A percentile compares a stretch with the other conserved stretches of the same genome.
These are phyloP conservation scores for Pseudochromis fuscus DNA, from an alignment of 2,797 vertebrate species.

Conservation along the genomic window DNA sequence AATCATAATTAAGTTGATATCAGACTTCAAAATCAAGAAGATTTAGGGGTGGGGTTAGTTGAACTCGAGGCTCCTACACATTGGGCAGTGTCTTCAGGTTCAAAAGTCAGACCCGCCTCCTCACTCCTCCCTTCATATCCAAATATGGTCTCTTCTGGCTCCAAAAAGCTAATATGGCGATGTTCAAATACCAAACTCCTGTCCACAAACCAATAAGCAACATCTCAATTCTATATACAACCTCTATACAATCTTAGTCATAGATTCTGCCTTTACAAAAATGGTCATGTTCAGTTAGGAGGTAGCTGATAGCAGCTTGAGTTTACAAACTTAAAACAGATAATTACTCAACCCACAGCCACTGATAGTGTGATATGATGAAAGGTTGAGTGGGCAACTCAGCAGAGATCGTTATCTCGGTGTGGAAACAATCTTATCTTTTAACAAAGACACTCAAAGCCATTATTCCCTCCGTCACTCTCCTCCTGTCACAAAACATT, in stretches of 20 bases:
- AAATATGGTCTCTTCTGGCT: too few relatives aligned
- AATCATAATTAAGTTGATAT: too few relatives aligned
- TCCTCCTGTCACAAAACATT: constrained; percentile 6
- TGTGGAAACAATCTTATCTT: background rate
- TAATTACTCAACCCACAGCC: background rate
- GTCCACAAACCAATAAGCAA: too few relatives aligned
- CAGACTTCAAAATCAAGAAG: too few relatives aligned
- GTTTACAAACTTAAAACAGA: background rate
- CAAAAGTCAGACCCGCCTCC: too few relatives aligned
- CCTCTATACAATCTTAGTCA: background rate
- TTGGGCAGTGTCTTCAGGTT: too few relatives aligned
- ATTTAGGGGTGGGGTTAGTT: too few relatives aligned
- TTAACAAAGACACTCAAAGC: constrained; percentile 11
- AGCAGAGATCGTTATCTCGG: constrained; percentile 12
- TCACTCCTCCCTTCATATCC: too few relatives aligned
- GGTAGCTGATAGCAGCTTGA: background rate
- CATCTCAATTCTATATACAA: too few relatives aligned
- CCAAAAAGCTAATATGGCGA: too few relatives aligned
- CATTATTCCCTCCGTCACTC: background rate
- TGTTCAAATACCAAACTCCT: too few relatives aligned
- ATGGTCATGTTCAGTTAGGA: background rate
- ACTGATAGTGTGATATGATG: constrained; percentile 13
- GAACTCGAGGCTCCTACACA: too few relatives aligned
- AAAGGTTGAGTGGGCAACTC: constrained; percentile 11
- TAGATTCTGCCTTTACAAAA: background rate